A percentile compares a stretch with the other conserved stretches of the same genome.
Evolutionary conservation across 2,113 vertebrate species (phyloP).

Genomic region (Chinchilla lanigera): DNA sequence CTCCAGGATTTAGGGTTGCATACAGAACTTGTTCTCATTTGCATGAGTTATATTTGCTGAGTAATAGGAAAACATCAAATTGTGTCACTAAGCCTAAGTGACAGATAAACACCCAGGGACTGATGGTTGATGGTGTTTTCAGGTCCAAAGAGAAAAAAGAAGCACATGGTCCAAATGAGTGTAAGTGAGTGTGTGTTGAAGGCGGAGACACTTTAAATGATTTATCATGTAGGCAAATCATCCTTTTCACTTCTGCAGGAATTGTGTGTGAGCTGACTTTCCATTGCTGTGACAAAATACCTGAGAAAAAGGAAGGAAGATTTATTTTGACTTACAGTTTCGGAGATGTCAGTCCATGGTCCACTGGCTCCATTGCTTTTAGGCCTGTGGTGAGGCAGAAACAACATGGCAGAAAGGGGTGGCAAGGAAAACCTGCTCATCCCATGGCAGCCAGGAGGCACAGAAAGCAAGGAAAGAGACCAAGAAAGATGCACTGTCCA

Average conservation of each 20-base stretch:
- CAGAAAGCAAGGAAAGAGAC: not conserved
- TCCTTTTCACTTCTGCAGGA: not conserved
- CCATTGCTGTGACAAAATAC: not conserved
- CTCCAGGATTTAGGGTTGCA: conserved; percentile 43
- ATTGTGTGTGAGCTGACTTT: not conserved
- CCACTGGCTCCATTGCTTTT: not conserved
- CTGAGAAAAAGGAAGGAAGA: not conserved
- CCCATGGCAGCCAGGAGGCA: not conserved
- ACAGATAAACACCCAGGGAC: not conserved
- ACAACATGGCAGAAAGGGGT: not conserved
- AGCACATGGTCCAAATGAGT: not conserved
- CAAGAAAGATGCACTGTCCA: not conserved
- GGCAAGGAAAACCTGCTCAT: not conserved
- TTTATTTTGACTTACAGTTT: not conserved
- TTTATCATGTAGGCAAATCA: not conserved
- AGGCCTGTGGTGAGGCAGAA: not conserved
- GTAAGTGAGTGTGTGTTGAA: not conserved
- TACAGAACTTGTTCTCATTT: conserved; percentile 53
- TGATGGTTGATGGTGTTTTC: not conserved
- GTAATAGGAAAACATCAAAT: not conserved
- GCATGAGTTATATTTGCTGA: conserved; percentile 55
- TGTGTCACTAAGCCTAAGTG: not conserved
- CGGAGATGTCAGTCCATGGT: not conserved
- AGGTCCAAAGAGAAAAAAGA: not conserved
- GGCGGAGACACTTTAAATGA: not conserved